These are phyloP conservation scores for Eunapius fragilis DNA, from an alignment of 37 sponge, comb jelly and placozoan species.

Conservation along the genomic window DNA sequence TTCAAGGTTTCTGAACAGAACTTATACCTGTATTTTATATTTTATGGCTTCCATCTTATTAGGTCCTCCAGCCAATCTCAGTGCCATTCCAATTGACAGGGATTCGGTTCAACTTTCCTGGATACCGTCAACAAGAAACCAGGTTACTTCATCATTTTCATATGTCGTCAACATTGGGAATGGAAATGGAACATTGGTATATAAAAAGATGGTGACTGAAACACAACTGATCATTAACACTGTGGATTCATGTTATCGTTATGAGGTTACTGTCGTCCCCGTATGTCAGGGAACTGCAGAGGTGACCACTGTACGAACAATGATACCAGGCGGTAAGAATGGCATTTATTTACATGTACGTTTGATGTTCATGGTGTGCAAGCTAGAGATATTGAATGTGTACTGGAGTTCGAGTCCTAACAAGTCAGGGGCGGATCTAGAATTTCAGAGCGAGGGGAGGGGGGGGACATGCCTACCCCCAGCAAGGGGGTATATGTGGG, in stretches of 20 bases:
- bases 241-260: background rate
- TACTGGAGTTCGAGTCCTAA: no score
- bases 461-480: no score
- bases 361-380: no score
- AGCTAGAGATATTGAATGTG: no score
- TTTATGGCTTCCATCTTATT: background rate
- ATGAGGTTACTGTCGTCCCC: background rate
- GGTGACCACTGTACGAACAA: background rate
- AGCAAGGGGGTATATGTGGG: no score
- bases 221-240: background rate
- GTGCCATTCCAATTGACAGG: background rate
- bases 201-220: background rate
- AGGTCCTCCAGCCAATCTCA: background rate
- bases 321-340: background rate
- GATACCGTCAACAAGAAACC: background rate
- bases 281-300: background rate
- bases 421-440: no score
- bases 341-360: no score
- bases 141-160: background rate
- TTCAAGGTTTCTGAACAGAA: background rate
- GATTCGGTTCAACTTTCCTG: background rate
- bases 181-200: background rate
- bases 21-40: background rate
- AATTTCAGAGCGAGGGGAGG: no score
- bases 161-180: background rate